phyloP scores from a whole-genome alignment of 2,113 vertebrate species.

The Chaenogobius annularis region DNA sequence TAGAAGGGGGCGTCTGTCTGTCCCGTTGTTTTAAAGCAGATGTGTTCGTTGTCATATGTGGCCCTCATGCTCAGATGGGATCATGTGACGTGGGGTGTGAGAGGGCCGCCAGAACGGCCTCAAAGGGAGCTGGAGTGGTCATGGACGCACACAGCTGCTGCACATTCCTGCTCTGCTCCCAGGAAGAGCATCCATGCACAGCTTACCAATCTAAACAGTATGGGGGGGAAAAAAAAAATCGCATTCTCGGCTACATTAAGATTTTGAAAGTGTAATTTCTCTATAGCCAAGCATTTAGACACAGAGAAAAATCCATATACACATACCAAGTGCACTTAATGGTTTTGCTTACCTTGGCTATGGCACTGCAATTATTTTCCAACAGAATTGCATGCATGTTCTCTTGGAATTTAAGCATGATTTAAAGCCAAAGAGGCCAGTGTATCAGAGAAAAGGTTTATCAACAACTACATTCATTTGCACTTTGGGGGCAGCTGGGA shows the following conservation, averaged over 20 bases:
- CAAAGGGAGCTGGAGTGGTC: constrained; percentile 39
- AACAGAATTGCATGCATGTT: background rate
- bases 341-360: background rate
- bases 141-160: constrained; percentile 54
- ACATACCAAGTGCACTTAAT: background rate
- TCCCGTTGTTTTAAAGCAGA: constrained; percentile 43
- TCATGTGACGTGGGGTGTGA: constrained; percentile 30
- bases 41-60: constrained; percentile 25
- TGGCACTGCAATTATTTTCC: background rate
- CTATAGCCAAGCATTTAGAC: constrained; percentile 10
- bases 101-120: constrained; percentile 33
- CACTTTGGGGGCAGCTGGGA: background rate
- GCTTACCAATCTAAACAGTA: constrained; percentile 12
- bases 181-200: constrained; percentile 31
- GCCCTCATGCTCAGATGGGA: background rate
- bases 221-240: constrained; percentile 10
- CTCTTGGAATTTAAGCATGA: background rate
- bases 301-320: background rate
- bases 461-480: background rate
- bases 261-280: constrained; percentile 67
- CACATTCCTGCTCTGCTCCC: constrained; percentile 59
- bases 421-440: background rate
- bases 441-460: background rate
- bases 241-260: constrained; percentile 37
- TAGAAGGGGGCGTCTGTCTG: constrained; percentile 52